These are phyloP conservation scores for Pteruthius melanotis DNA, from an alignment of 2,113 vertebrate genomes.

Conservation along the genomic window DNA sequence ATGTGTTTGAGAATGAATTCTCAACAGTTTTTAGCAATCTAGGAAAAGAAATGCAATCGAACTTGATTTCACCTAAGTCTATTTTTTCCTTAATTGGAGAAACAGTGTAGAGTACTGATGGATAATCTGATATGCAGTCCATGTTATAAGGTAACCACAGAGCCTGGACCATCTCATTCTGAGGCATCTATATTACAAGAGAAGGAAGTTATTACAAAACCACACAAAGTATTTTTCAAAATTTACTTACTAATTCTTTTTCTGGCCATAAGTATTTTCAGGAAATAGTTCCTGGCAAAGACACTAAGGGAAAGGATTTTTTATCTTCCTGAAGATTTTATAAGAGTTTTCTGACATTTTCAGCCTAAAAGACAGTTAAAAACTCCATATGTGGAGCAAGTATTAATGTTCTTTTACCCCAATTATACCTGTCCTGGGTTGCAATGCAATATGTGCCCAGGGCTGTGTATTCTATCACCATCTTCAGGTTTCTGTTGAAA, in stretches of 20 bases:
- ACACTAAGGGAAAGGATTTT: background rate
- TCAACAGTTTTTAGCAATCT: background rate
- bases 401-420: background rate
- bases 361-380: background rate
- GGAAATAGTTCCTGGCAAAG: background rate
- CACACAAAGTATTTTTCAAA: background rate
- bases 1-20: background rate
- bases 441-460: no score
- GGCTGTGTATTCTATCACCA: no score
- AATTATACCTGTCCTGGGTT: no score
- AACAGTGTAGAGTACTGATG: background rate
- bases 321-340: background rate
- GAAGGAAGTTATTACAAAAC: background rate
- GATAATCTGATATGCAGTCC: background rate
- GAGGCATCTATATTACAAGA: background rate
- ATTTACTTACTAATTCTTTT: background rate
- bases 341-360: background rate
- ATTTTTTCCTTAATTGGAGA: background rate
- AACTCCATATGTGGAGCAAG: background rate
- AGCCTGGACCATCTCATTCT: background rate
- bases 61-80: background rate
- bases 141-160: background rate
- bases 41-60: background rate
- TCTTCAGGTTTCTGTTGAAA: no score
- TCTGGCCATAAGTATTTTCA: background rate